Base-by-base conservation (phyloP, 1,140 invertebrate species). In the Mizuhopecten yessoensis region DNA sequence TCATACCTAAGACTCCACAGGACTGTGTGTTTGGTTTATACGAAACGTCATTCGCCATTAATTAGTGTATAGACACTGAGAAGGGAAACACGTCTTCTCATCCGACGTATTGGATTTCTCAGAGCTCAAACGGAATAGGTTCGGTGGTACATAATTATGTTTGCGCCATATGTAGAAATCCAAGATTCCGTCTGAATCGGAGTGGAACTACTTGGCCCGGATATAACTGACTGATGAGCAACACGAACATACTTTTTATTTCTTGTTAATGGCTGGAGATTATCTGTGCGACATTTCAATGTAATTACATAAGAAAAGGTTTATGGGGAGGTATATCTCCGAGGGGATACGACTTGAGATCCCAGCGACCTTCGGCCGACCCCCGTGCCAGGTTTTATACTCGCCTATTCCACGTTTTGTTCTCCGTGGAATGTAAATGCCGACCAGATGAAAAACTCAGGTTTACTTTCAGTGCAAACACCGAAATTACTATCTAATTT, bases 401-500 rank as follows among this genome's bases (percentile, higher is more conserved):
- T n/a, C 57, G 5, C 57, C 57, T n/a, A 75, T 75, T 75, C 23
- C 57, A 75, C 2, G n/a, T n/a, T 75, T 75, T 29, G 57, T 75
- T 75, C 57, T 75, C 23, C 3, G n/a, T 17, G n/a, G 57, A 75
- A 75, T 75, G 57, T 75, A 75, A 75, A 75, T 29, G 57, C 57
- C 57, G 57, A 75, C 29, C 57, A 75, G 17, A 75, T 75, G 57
- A 75, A 75, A 75, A 75, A 75, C 5, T 9, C 57, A 29, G 57
- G 57, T 75, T 75, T 75, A 75, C 57, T 75, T 29, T 75, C 57
- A 75, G 29, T 75, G n/a, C 57, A 75, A 75, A 75, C n/a, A 29
- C 57, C 57, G n/a, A 75, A 75, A 75, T 29, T 75, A 75, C 57
- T 75, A 75, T 75, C 57, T 75, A 75, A 75, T 75, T 75, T 75